Percentiles rank a stretch among this genome's conserved stretches.
Conservation (phyloP, 2,888 invertebrate genomes). For the Pecten maximus region DNA sequence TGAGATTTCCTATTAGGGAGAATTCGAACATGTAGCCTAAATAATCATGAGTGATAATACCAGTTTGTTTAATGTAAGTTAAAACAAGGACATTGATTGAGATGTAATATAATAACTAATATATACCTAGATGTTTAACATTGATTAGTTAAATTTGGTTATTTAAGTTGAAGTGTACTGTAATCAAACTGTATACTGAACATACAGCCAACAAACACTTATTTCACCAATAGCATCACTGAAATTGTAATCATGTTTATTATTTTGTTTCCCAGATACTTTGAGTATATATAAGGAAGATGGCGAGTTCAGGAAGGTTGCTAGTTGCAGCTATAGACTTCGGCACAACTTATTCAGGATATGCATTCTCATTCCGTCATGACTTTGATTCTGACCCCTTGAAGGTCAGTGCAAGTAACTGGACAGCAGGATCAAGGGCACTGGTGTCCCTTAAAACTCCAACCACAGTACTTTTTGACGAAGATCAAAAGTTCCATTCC, state of each 20-base stretch:
- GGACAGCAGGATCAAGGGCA: conserved; percentile 5
- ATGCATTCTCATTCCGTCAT: neutral
- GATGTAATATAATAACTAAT: too few relatives aligned
- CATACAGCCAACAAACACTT: too few relatives aligned
- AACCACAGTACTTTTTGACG: neutral
- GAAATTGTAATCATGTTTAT: neutral
- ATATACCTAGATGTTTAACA: too few relatives aligned
- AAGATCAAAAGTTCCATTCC: neutral
- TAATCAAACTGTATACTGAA: too few relatives aligned
- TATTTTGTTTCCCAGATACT: neutral
- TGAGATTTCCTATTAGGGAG: too few relatives aligned
- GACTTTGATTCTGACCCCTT: neutral
- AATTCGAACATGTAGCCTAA: too few relatives aligned
- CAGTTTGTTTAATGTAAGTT: too few relatives aligned
- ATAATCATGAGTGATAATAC: too few relatives aligned
- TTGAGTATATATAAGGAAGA: neutral
- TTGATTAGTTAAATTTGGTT: too few relatives aligned
- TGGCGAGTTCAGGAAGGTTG: neutral
- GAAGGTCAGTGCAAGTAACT: neutral
- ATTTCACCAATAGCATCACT: too few relatives aligned
- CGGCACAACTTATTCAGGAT: neutral
- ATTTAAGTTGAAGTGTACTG: too few relatives aligned
- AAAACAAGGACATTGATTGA: too few relatives aligned
- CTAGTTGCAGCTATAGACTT: neutral
- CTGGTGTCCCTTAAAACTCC: neutral